phyloP scores from a whole-genome alignment of 2,113 vertebrate genomes.

The Anhinga anhinga region DNA sequence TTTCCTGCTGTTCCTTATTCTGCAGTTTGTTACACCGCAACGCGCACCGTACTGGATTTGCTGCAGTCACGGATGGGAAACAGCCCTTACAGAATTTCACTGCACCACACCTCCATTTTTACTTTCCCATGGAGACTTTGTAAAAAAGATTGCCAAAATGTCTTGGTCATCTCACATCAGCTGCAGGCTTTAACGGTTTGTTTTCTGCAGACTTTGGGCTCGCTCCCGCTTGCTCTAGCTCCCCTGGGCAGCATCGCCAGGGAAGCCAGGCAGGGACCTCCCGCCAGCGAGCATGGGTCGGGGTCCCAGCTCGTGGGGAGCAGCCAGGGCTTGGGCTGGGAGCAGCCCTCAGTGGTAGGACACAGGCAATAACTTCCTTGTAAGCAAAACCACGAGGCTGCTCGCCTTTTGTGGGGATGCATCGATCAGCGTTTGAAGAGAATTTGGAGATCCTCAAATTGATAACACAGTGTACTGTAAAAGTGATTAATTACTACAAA shows the following conservation, averaged over 20 bases:
- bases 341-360: not conserved
- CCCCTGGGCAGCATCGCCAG: not conserved
- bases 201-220: not conserved
- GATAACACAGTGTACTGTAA: no score
- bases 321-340: not conserved
- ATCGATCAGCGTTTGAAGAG: not conserved
- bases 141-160: not conserved
- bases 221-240: fast-evolving
- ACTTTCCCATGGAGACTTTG: not conserved
- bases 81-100: not conserved
- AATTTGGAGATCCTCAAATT: not conserved
- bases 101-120: not conserved
- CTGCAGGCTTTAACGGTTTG: not conserved
- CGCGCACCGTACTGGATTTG: fast-evolving
- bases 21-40: not conserved
- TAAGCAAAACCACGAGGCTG: not conserved
- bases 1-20: not conserved
- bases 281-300: fast-evolving
- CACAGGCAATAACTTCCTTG: no score
- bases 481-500: not conserved
- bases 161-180: no score
- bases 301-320: no score
- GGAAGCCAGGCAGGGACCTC: not conserved
- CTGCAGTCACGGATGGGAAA: not conserved
- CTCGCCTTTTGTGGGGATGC: not conserved